Conservation (phyloP, 2,113 vertebrate genomes). For the Sarotherodon lohbergeri region DNA sequence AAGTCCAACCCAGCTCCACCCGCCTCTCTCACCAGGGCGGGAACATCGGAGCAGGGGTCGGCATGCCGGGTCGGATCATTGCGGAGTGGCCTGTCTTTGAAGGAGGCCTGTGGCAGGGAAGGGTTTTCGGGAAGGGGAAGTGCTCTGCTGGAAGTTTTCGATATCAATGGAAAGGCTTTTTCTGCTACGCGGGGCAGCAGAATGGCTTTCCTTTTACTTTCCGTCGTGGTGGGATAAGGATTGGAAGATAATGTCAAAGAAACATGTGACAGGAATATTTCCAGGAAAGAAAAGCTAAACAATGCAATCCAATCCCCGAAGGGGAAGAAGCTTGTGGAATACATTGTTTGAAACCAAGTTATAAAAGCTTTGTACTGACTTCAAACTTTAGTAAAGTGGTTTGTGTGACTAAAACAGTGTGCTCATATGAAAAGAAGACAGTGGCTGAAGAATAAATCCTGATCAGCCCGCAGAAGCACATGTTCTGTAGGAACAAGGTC, state of each 20-base stretch:
- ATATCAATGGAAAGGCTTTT: constrained; percentile 60
- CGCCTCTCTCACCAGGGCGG: constrained; percentile 49
- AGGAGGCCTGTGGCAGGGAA: constrained; percentile 49
- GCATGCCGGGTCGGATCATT: constrained; percentile 36
- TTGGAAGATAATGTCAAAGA: constrained; percentile 48
- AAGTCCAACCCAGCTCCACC: constrained; percentile 41
- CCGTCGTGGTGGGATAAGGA: neutral
- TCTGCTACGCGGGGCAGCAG: constrained; percentile 1
- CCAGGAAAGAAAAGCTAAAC: constrained; percentile 33
- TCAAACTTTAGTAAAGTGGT: neutral
- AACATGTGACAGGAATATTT: constrained; percentile 48
- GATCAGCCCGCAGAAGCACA: neutral
- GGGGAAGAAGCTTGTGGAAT: neutral
- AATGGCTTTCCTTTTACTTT: constrained; percentile 21
- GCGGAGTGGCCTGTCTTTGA: constrained; percentile 48
- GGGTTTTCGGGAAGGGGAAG: constrained; percentile 60
- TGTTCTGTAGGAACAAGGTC: constrained; percentile 7
- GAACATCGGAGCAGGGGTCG: constrained; percentile 50
- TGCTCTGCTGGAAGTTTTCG: constrained; percentile 46
- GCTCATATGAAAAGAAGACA: neutral
- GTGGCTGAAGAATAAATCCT: neutral
- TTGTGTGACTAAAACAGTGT: neutral
- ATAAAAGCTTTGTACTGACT: neutral
- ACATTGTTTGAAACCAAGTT: neutral
- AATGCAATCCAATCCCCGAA: neutral